Evolutionary conservation across 2,113 vertebrate species (phyloP), one percentile per base, ranked within the genome.

Genomic region (Daphoenositta chrysoptera): DNA sequence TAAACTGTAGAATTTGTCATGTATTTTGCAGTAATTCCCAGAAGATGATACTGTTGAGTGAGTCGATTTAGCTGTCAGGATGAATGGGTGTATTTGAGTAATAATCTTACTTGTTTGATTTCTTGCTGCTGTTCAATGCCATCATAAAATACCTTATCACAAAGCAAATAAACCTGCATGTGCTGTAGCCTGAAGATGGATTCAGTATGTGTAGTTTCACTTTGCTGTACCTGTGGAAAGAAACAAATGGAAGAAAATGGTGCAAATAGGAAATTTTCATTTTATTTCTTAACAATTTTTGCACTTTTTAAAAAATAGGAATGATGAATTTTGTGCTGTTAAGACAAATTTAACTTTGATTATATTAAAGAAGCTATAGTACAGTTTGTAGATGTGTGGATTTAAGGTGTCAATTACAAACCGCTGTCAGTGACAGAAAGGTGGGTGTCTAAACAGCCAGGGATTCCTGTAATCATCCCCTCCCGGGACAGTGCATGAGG

Each of bases 221-320:
- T 94, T 91, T 83, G 37, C 23, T 35, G 5, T 57, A 56, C 6
- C 22, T 6, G 30, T 42, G 35, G 56, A 50, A 77, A 70, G 53
- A 44, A 17, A 10, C 61, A 66, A 42, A 23, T 27, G 5, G 21
- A 72, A 89, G 40, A 53, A 77, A 76, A 33, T 0, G 0, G 4
- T 18, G 42, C 27, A 50, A 35, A 57, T n/a, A 57, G 9, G 26
- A 94, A 83, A 40, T 15, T 23, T 58, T 72, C 0, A 30, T 82
- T 79, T 83, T 35, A 37, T 40, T 51, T 73, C 33, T 70, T 39
- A 24, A 48, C 39, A 5, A 1, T 11, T 24, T 51, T n/a, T 31
- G 0, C 2, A 2, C 7, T 13, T 35, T 37, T 4, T 0, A 1
- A 17, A 44, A 45, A 84, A 8, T 6, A 23, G 18, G 2, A 11